A percentile compares a stretch with the other conserved stretches of the same genome.
Conservation (phyloP, 2,888 invertebrate genomes). For the Agapostemon virescens region DNA sequence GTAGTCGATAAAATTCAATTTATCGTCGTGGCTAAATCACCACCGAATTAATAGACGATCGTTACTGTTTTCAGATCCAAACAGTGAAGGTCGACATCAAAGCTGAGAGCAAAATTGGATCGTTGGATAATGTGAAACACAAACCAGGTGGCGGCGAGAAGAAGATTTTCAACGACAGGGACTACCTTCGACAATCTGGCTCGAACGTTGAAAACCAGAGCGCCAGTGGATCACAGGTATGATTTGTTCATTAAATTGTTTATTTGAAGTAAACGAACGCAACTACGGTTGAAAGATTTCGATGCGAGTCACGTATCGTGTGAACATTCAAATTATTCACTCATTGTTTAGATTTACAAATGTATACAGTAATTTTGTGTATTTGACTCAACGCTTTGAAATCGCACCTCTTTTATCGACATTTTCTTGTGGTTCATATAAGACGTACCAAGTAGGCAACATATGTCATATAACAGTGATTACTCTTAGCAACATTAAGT, state of each 20-base stretch:
- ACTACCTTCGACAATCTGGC: conserved; percentile 89
- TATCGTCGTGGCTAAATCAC: neutral
- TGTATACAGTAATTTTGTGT: neutral
- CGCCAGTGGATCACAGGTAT: conserved; percentile 78
- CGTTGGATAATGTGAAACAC: conserved; percentile 94
- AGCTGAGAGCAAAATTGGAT: conserved; percentile 95
- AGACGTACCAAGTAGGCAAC: neutral
- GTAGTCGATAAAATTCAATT: neutral
- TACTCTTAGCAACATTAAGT: neutral
- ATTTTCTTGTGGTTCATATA: conserved; percentile 30
- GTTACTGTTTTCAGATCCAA: conserved; percentile 86
- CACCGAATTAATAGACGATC: conserved; percentile 9
- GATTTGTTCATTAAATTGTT: neutral
- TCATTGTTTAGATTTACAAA: neutral
- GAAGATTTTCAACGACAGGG: conserved; percentile 96
- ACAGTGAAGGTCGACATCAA: conserved; percentile 95
- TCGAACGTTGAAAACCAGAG: conserved; percentile 75
- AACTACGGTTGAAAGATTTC: neutral
- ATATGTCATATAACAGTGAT: neutral
- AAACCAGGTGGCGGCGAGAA: conserved; percentile 96
- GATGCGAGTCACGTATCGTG: neutral
- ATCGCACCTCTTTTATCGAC: conserved; percentile 36
- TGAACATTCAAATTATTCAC: neutral
- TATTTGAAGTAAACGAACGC: neutral
- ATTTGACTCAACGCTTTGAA: neutral